A percentile compares a stretch with the other conserved stretches of the same genome.
phyloP scores from a whole-genome alignment of 2,888 invertebrate genomes.

The Pilophorus perplexus region DNA sequence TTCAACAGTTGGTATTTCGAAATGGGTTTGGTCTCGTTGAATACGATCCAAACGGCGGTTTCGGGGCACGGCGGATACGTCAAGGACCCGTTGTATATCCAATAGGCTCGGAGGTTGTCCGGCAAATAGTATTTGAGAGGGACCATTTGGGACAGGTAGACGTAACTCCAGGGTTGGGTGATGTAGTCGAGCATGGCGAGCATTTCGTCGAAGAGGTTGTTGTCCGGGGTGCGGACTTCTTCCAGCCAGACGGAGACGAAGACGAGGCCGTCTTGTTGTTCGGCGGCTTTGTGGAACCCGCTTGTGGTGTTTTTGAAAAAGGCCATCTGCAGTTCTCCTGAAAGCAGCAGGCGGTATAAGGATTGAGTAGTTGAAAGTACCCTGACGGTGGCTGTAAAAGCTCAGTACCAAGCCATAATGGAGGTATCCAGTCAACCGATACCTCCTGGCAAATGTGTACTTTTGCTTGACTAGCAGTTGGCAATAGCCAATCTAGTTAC shows the following conservation, averaged over 20 bases:
- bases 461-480: too few species aligned
- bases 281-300: background rate
- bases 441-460: too few species aligned
- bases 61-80: conserved; percentile 10
- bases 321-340: background rate
- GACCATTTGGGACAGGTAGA: background rate
- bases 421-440: too few species aligned
- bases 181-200: conserved; percentile 8
- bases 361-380: too few species aligned
- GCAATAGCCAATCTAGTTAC: too few species aligned
- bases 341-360: background rate
- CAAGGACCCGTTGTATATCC: background rate
- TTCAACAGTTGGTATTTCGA: conserved; percentile 1
- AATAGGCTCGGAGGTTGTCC: background rate
- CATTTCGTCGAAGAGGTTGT: background rate
- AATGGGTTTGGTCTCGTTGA: background rate
- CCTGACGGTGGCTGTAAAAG: too few species aligned
- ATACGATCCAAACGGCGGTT: background rate
- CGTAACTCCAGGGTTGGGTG: conserved; percentile 6
- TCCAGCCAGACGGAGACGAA: background rate
- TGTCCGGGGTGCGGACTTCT: background rate
- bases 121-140: conserved; percentile 6
- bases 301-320: conserved; percentile 2
- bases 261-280: background rate
- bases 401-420: too few species aligned